Conservation (phyloP, 2,797 vertebrate genomes). For the Chrosomus eos region DNA sequence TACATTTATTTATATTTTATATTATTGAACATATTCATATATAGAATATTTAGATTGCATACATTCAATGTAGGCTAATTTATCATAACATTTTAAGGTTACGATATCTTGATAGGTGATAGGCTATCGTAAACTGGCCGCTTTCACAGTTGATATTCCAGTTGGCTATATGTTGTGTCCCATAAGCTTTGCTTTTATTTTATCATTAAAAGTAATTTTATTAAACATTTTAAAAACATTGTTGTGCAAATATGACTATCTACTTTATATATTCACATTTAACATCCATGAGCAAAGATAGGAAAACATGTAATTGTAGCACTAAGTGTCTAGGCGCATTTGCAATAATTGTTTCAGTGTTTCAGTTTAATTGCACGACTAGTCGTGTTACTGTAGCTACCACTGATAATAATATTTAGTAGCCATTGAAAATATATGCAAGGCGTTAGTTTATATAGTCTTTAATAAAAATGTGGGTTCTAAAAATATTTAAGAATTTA, state of each 20-base stretch:
- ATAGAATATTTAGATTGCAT: background rate
- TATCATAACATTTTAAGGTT: background rate
- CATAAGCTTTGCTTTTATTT: background rate
- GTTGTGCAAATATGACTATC: background rate
- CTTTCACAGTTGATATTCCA: background rate
- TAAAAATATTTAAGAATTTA: background rate
- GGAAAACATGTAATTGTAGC: background rate
- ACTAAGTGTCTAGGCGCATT: background rate
- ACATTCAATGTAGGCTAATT: background rate
- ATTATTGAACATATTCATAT: background rate
- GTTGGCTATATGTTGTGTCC: background rate
- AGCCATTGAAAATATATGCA: background rate
- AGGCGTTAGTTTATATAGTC: background rate
- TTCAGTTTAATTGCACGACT: background rate
- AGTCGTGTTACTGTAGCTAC: background rate
- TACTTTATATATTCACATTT: background rate
- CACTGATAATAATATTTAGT: background rate
- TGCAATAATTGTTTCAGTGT: background rate
- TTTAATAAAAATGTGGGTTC: background rate
- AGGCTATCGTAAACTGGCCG: conserved; percentile 10
- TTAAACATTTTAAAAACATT: background rate
- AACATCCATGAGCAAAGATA: background rate
- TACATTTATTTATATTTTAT: background rate
- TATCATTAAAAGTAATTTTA: background rate
- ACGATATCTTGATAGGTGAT: background rate